Evolutionary conservation across 92 coral and sea anemone genomes (phyloP).

Genomic region (Palythoa caribaeorum): DNA sequence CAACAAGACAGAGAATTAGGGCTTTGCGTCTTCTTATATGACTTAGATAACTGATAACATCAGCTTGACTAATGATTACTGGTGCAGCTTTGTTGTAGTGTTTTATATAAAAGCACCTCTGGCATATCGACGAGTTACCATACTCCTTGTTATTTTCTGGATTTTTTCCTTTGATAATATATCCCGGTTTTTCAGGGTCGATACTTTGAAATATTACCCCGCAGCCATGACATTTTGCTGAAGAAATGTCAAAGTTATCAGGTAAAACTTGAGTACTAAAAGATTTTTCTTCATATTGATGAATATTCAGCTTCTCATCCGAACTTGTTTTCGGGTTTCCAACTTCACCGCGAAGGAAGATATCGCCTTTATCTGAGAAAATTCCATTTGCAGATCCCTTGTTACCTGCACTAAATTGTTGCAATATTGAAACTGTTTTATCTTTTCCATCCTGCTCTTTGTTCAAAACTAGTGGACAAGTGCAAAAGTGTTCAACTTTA

Average conservation of each 20-base stretch:
- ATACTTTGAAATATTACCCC: slow-evolving; percentile 94
- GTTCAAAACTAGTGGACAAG: neutral
- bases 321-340: neutral
- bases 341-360: neutral
- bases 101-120: slow-evolving; percentile 83
- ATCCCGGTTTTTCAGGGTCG: slow-evolving; percentile 74
- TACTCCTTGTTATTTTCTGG: slow-evolving; percentile 55
- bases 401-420: neutral
- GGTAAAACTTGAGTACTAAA: slow-evolving; percentile 66
- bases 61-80: slow-evolving; percentile 55
- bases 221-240: slow-evolving; percentile 92
- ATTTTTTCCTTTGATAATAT: slow-evolving; percentile 68
- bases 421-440: neutral
- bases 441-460: slow-evolving; percentile 11
- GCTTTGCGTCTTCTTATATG: slow-evolving; percentile 83
- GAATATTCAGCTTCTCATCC: neutral
- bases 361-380: neutral
- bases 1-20: slow-evolving; percentile 83
- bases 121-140: slow-evolving; percentile 65
- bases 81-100: slow-evolving; percentile 84
- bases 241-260: slow-evolving; percentile 70
- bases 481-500: neutral
- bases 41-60: slow-evolving; percentile 67
- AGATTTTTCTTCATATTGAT: neutral
- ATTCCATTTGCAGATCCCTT: neutral